phyloP scores from a whole-genome alignment of 53 echinoderm and acorn worm genomes.

The Holothuria leucospilota region DNA sequence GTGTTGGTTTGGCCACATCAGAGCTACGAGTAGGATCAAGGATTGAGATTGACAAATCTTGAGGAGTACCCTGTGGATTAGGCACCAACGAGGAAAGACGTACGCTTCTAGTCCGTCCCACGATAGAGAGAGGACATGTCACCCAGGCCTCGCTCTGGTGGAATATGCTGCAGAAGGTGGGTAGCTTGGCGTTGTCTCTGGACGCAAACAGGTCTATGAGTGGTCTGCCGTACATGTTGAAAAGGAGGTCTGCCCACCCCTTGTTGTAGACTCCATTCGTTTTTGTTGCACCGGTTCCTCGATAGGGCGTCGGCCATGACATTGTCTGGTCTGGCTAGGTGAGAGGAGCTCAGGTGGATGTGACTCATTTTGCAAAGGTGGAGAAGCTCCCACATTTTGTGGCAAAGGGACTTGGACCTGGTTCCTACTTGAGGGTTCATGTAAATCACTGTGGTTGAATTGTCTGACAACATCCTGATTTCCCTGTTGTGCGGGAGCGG shows the following conservation, averaged over 20 bases:
- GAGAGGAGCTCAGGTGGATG: neutral
- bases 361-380: conserved; percentile 8
- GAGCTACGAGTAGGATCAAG: too few relatives aligned
- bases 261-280: conserved; percentile 49
- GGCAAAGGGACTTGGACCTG: too few relatives aligned
- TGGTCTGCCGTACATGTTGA: conserved; percentile 30
- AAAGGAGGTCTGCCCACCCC: conserved; percentile 28
- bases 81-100: conserved; percentile 46
- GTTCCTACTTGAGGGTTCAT: too few relatives aligned
- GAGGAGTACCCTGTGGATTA: too few relatives aligned
- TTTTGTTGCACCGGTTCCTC: neutral
- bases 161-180: conserved; percentile 39
- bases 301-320: conserved; percentile 28
- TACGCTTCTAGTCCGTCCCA: conserved; percentile 27
- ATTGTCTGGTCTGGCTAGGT: conserved; percentile 43
- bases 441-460: neutral
- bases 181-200: conserved; percentile 39
- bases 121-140: neutral
- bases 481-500: neutral
- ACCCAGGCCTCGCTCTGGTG: conserved; percentile 10
- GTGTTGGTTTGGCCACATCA: too few relatives aligned
- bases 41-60: too few relatives aligned
- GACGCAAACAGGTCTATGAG: conserved; percentile 24
- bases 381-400: conserved; percentile 19
- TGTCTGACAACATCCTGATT: neutral